Evolutionary conservation across 2,888 invertebrate species (phyloP).

Genomic region (Phragmatobia fuliginosa): DNA sequence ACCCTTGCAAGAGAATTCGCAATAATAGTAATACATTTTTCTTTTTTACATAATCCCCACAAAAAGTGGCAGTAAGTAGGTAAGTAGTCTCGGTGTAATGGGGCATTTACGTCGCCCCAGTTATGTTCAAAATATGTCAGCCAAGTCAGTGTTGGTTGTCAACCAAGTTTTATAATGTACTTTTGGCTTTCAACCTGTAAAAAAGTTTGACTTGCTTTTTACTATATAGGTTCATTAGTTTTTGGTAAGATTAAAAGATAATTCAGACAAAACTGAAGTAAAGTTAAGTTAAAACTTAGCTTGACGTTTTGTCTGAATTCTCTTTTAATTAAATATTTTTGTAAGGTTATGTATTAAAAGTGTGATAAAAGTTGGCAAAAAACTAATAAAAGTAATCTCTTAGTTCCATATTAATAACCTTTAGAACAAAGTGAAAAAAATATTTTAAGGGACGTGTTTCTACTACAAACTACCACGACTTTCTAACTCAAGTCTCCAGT

Average conservation of each 20-base stretch:
- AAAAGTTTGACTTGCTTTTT: background rate
- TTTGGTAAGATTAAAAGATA: no score
- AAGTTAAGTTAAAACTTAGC: background rate
- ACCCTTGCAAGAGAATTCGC: background rate
- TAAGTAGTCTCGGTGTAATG: conserved; percentile 8
- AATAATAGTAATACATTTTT: background rate
- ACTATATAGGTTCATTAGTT: background rate
- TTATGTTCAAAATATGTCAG: background rate
- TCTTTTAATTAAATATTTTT: background rate
- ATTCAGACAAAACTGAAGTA: no score
- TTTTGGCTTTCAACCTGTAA: background rate
- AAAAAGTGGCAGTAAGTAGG: background rate
- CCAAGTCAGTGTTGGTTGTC: no score
- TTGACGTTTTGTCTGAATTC: background rate
- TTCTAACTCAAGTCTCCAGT: no score
- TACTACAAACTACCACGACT: no score
- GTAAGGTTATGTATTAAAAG: no score
- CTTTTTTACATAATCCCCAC: background rate
- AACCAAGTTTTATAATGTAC: background rate
- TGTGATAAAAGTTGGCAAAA: no score
- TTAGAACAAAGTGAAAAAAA: no score
- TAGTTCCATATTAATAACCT: no score
- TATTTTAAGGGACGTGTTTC: no score
- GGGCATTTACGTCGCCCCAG: background rate
- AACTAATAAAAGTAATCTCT: no score